Conservation (phyloP, 1,140 invertebrate genomes). For the Xylocopa sonorina region DNA sequence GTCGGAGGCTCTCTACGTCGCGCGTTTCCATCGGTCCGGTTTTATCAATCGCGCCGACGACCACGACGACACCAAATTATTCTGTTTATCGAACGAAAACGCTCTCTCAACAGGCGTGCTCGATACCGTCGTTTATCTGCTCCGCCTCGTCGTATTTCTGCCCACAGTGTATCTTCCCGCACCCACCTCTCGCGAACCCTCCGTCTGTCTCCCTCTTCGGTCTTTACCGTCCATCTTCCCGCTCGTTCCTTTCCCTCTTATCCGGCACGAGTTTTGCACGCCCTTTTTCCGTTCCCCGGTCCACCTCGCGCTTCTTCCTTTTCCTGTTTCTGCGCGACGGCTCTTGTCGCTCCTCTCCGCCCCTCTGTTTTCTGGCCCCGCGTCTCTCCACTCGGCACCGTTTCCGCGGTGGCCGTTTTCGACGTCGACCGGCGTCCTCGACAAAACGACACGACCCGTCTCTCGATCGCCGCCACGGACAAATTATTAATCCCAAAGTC, state of each 20-base stretch:
- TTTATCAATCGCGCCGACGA: constrained; percentile 54
- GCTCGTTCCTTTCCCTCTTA: background rate
- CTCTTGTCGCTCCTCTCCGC: constrained; percentile 38
- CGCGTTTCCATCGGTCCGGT: constrained; percentile 39
- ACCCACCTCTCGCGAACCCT: background rate
- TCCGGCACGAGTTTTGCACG: no score
- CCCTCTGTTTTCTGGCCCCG: no score
- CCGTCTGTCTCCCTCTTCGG: background rate
- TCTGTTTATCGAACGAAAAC: constrained; percentile 58
- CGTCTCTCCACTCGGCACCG: no score
- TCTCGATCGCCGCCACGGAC: constrained; percentile 41
- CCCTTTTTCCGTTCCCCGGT: background rate
- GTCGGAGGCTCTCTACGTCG: constrained; percentile 23
- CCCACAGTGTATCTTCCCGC: constrained; percentile 3
- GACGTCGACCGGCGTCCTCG: no score
- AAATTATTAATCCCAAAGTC: constrained; percentile 76
- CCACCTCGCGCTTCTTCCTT: background rate
- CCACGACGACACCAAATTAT: constrained; percentile 52
- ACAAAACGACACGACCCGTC: constrained; percentile 57
- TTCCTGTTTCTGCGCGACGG: constrained; percentile 36
- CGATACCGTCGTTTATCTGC: constrained; percentile 66
- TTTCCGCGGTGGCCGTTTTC: no score
- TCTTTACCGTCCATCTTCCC: constrained; percentile 7
- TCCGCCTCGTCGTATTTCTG: constrained; percentile 60
- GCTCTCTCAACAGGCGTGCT: constrained; percentile 38